These are phyloP conservation scores for Acholoe squamosa DNA, from an alignment of 2,888 invertebrate genomes.

Conservation along the genomic window DNA sequence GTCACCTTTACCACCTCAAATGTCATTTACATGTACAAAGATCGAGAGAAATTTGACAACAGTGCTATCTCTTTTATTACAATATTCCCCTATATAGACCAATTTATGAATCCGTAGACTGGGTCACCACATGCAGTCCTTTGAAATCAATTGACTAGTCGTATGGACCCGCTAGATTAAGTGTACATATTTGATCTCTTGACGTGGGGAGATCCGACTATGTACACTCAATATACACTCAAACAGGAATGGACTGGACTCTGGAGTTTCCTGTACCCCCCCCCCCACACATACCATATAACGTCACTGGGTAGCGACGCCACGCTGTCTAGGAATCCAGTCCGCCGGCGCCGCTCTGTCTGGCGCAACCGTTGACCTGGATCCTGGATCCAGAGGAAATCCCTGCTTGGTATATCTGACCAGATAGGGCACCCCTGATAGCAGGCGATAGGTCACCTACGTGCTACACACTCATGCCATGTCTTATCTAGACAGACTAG, in stretches of 20 bases:
- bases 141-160: no score
- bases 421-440: background rate
- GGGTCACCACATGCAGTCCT: no score
- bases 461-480: background rate
- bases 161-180: no score
- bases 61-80: no score
- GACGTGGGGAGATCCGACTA: no score
- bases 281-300: background rate
- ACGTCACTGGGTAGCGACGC: slow-evolving; percentile 41
- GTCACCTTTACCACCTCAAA: no score
- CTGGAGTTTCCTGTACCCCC: slow-evolving; percentile 18
- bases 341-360: slow-evolving; percentile 28
- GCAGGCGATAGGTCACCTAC: slow-evolving; percentile 1
- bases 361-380: slow-evolving; percentile 29
- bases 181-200: no score
- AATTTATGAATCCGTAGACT: no score
- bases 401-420: background rate
- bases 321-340: slow-evolving; percentile 33
- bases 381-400: slow-evolving; percentile 23
- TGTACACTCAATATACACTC: background rate
- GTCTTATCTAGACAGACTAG: background rate
- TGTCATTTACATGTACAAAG: no score
- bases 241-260: background rate
- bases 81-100: no score
- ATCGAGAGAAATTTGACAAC: no score